Base-by-base conservation (phyloP, 2,888 invertebrate genomes). In the Keiferia lycopersicella region DNA sequence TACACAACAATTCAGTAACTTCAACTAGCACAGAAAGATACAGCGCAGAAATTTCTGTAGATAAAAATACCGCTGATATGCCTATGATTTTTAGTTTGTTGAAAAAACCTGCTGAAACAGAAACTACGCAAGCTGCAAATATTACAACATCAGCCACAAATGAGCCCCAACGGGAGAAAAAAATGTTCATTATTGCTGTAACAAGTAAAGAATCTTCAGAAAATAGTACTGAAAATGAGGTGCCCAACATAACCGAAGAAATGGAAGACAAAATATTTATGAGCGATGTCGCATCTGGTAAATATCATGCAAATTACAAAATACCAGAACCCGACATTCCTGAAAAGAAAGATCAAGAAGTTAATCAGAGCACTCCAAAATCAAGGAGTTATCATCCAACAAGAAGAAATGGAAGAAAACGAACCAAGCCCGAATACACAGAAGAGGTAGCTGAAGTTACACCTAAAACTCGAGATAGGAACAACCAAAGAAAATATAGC, bases 281-380 rank as follows among this genome's bases (percentile, higher is more conserved):
- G 14, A 79, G 76, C 48, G 66, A 74, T 34, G 72, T 75, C 39
- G 71, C 80, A 34, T 80, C 83, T n/a, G 86, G 82, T 65, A 90
- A 84, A 71, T 91, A 85, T 66, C 91, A 90, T 62, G 80, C 90
- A 8, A 88, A 83, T 70, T 90, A 82, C 63, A 88, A 87, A 70
- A 81, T 86, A 51, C 71, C 78, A 22, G 77, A 74, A 58, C 65
- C 76, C 26, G 76, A 73, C 12, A 67, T 56, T 20, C 58, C 70
- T 16, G 73, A 73, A 62, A 76, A 74, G 62, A 78, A 80, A 69
- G 71, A 77, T 68, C 77, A 77, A 50, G 66, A 67, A 34, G 77
- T 79, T 2, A 78, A 51, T 81, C 34, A 78, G 78, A 18, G 77
- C 78, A 68, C 73, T 45, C 81, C 84, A n/a, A 76, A 81, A 10